A percentile compares a stretch with the other conserved stretches of the same genome.
Conservation (phyloP, 2,797 vertebrate species). For the Periparus ater region DNA sequence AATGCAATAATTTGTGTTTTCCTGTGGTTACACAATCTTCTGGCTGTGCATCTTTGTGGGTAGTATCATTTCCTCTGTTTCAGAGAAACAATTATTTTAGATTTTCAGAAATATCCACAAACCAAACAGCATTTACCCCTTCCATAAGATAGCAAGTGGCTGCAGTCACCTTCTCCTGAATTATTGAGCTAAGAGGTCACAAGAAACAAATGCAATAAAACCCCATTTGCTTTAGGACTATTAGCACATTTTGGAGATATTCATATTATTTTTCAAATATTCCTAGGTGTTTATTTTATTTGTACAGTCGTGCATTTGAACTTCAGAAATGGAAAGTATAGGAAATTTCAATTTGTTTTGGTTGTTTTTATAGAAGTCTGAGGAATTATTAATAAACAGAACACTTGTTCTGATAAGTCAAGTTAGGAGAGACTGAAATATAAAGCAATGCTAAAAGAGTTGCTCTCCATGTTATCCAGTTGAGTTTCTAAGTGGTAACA, state of each 20-base stretch:
- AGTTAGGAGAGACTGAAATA: constrained; percentile 17
- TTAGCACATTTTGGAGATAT: constrained; percentile 58
- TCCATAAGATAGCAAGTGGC: constrained; percentile 6
- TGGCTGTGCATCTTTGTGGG: neutral
- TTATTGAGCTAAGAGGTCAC: constrained; percentile 30
- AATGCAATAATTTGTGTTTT: neutral
- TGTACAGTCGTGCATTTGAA: neutral
- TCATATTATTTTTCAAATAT: constrained; percentile 52
- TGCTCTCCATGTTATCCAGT: neutral
- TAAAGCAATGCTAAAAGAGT: neutral
- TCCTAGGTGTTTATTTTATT: constrained; percentile 38
- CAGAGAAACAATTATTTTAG: constrained; percentile 31
- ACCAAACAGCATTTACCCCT: constrained; percentile 20
- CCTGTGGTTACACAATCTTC: neutral
- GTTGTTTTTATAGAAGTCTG: constrained; percentile 67
- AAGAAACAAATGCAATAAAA: constrained; percentile 25
- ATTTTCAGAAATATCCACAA: constrained; percentile 29
- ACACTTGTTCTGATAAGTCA: constrained; percentile 31
- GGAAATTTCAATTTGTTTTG: constrained; percentile 62
- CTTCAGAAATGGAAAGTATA: constrained; percentile 31
- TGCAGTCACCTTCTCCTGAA: neutral
- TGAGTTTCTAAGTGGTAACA: neutral
- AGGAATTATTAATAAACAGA: constrained; percentile 68
- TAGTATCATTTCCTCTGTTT: neutral
- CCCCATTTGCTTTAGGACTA: constrained; percentile 4